Evolutionary conservation across 2,113 vertebrate genomes (phyloP).

Genomic region (Nannospalax galili): DNA sequence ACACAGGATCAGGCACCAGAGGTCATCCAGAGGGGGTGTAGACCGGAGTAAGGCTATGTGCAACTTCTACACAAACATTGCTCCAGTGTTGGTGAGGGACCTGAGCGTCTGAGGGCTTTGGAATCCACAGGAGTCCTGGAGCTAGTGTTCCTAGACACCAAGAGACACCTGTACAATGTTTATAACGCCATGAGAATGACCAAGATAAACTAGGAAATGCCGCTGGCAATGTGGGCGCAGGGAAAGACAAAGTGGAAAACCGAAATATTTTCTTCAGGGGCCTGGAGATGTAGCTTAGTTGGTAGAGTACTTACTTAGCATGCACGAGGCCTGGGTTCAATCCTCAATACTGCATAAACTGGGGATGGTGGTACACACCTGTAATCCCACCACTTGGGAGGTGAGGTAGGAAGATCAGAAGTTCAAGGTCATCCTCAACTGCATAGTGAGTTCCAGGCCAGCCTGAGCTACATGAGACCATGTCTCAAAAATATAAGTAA

Average conservation of each 20-base stretch:
- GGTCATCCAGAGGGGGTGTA: background rate
- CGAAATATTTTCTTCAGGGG: background rate
- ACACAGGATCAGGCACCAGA: background rate
- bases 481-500: background rate
- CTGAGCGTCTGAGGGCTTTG: background rate
- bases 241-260: fast-evolving
- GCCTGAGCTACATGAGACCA: background rate
- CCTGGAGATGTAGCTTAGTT: background rate
- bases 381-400: background rate
- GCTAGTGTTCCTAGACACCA: too few species aligned
- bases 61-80: too few species aligned
- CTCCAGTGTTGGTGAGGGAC: fast-evolving
- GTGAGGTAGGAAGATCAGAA: background rate
- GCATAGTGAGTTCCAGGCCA: background rate
- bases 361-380: too few species aligned
- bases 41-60: too few species aligned
- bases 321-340: background rate
- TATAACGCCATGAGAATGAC: fast-evolving
- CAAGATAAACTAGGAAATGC: background rate
- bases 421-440: background rate
- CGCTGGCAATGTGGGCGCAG: fast-evolving
- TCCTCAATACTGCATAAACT: background rate
- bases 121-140: background rate
- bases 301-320: background rate
- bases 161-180: fast-evolving